These are phyloP conservation scores for Strigamia transsilvanica DNA, from an alignment of 2,888 invertebrate species.

Conservation along the genomic window DNA sequence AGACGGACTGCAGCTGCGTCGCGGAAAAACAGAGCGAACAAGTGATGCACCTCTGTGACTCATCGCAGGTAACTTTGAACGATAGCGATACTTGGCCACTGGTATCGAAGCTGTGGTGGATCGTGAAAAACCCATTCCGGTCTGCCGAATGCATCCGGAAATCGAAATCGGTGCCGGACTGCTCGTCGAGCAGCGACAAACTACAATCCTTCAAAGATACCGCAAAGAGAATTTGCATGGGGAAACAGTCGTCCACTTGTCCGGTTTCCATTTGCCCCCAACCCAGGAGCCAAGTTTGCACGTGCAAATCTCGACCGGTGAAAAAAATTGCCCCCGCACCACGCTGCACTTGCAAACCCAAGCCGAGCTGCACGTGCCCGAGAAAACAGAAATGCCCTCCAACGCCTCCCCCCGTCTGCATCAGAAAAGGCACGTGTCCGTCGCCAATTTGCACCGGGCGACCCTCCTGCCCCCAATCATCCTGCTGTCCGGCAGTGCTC, in stretches of 20 bases:
- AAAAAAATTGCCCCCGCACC: background rate
- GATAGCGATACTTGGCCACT: background rate
- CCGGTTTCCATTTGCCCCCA: conserved; percentile 3
- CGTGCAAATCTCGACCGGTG: background rate
- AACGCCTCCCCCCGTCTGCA: background rate
- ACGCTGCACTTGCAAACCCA: background rate
- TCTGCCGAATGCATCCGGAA: background rate
- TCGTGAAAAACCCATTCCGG: background rate
- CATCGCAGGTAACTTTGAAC: conserved; percentile 1
- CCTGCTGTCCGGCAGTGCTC: no score
- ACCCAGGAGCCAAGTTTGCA: background rate
- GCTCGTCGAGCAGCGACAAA: background rate
- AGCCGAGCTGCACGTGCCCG: background rate
- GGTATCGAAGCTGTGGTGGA: background rate
- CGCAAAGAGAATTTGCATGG: background rate
- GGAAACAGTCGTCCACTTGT: background rate
- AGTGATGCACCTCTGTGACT: background rate
- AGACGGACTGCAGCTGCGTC: background rate
- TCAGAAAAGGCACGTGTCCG: background rate
- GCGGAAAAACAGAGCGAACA: background rate
- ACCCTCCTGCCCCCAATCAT: no score
- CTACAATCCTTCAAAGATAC: background rate
- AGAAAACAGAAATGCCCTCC: background rate
- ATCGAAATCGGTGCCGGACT: background rate
- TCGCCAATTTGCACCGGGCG: background rate